Conservation (phyloP, 2,888 invertebrate species). For the Chydorus sphaericus region DNA sequence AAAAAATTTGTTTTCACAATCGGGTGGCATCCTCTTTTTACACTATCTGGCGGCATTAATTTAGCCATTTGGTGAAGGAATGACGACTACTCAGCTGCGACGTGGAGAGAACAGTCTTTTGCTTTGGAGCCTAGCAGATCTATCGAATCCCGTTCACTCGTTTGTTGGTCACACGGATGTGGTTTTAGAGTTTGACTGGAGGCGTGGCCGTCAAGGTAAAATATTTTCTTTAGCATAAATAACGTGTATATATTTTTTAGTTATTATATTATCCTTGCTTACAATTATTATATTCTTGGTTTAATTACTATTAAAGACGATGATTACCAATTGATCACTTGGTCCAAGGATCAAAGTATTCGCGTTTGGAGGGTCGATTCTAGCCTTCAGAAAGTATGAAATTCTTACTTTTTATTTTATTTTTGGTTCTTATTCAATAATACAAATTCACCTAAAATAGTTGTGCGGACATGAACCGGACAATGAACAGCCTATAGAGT, state of each 20-base stretch:
- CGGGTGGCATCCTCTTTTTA: background rate
- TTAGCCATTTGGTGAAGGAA: slow-evolving; percentile 79
- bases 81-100: slow-evolving; percentile 77
- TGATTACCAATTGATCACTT: slow-evolving; percentile 77
- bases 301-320: too few species aligned
- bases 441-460: slow-evolving; percentile 23
- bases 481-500: slow-evolving; percentile 28
- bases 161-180: slow-evolving; percentile 90
- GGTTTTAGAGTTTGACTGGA: slow-evolving; percentile 88
- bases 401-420: slow-evolving; percentile 11
- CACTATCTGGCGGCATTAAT: slow-evolving; percentile 15
- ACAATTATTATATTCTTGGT: background rate
- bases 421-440: background rate
- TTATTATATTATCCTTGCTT: slow-evolving; percentile 2
- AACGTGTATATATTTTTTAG: slow-evolving; percentile 14
- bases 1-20: background rate
- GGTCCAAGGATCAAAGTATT: slow-evolving; percentile 87
- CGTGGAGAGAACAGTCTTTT: slow-evolving; percentile 71
- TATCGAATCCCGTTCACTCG: slow-evolving; percentile 57
- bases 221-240: slow-evolving; percentile 16
- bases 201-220: background rate
- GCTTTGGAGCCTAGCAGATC: slow-evolving; percentile 49
- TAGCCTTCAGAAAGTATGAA: slow-evolving; percentile 52
- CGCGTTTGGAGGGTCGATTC: slow-evolving; percentile 82
- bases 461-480: slow-evolving; percentile 56